Percentiles rank a stretch among this genome's conserved stretches.
Conservation (phyloP, 1,140 invertebrate species). For the Cherax destructor region DNA sequence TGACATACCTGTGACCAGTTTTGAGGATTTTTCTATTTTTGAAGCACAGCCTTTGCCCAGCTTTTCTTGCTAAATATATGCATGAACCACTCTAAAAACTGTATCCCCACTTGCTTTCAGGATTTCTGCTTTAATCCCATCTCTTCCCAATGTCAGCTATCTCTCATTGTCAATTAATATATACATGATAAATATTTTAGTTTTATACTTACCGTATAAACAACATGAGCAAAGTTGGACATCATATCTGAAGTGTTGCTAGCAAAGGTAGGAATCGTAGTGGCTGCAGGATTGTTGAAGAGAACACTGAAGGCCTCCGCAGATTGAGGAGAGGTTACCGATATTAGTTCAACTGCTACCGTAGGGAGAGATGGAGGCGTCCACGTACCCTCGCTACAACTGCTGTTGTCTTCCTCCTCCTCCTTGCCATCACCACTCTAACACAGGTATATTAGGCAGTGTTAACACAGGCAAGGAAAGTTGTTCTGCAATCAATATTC, state of each 20-base stretch:
- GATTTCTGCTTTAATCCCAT: too few relatives aligned
- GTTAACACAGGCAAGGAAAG: too few relatives aligned
- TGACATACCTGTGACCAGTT: too few relatives aligned
- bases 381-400: conserved; percentile 11
- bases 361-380: conserved; percentile 27
- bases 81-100: too few relatives aligned
- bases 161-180: too few relatives aligned
- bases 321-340: conserved; percentile 16
- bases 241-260: conserved; percentile 55
- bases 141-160: too few relatives aligned
- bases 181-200: neutral
- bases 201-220: conserved; percentile 42
- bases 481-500: too few relatives aligned
- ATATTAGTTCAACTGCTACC: conserved; percentile 26
- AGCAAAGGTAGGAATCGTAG: conserved; percentile 40
- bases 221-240: conserved; percentile 66
- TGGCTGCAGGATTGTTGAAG: conserved; percentile 42
- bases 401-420: conserved; percentile 29
- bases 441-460: neutral
- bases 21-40: too few relatives aligned
- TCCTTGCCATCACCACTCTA: conserved; percentile 55
- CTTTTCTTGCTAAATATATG: too few relatives aligned
- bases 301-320: conserved; percentile 41
- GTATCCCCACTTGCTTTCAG: too few relatives aligned
- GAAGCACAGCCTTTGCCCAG: too few relatives aligned